Evolutionary conservation across 2,113 vertebrate species (phyloP).

Genomic region (Peucedramus taeniatus): DNA sequence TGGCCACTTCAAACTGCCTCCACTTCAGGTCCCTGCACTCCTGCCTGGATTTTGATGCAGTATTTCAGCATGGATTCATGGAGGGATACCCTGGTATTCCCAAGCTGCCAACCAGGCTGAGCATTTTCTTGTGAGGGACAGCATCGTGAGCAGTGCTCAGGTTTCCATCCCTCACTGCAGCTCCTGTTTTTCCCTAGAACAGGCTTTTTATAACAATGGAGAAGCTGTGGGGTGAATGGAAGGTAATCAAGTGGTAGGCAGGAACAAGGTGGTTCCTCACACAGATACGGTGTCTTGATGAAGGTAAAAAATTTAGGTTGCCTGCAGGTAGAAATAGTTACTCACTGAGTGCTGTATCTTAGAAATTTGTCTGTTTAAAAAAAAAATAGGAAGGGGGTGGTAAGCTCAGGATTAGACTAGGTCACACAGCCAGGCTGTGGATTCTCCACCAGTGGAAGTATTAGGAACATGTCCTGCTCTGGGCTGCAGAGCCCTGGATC

Average conservation of each 20-base stretch:
- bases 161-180: neutral
- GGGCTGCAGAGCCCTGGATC: neutral
- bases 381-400: neutral
- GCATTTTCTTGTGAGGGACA: rapidly evolving
- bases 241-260: neutral
- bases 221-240: neutral
- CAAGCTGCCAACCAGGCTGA: neutral
- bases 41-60: neutral
- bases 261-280: neutral
- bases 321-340: constrained; percentile 30
- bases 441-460: neutral
- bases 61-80: neutral
- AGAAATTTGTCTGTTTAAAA: neutral
- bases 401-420: neutral
- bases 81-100: neutral
- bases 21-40: rapidly evolving
- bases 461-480: neutral
- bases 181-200: neutral
- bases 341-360: neutral
- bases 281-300: neutral
- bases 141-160: rapidly evolving
- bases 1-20: rapidly evolving
- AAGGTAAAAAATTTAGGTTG: constrained; percentile 29
- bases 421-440: neutral
- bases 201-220: neutral